Percentiles rank a stretch among this genome's conserved stretches.
These are phyloP conservation scores for Rhadina sibilatrix DNA, from an alignment of 2,113 vertebrate species.

Conservation along the genomic window DNA sequence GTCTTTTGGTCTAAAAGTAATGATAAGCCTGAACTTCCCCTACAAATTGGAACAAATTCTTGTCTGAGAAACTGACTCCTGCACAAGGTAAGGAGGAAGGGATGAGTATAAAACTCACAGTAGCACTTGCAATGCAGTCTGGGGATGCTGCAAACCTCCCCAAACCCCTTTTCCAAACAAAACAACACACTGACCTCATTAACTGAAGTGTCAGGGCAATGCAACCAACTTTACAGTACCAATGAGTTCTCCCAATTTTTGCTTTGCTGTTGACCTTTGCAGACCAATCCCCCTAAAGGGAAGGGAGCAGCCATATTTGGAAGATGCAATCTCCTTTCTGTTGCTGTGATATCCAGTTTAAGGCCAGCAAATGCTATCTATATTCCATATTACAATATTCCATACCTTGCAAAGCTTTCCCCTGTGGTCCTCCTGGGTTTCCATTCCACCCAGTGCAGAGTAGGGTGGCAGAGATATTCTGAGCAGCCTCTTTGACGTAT, in stretches of 20 bases:
- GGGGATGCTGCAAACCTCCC: neutral
- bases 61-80: neutral
- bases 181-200: neutral
- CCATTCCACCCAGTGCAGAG: neutral
- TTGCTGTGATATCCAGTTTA: neutral
- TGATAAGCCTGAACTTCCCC: neutral
- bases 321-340: neutral
- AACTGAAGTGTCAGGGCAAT: neutral
- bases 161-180: neutral
- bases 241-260: neutral
- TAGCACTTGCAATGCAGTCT: neutral
- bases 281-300: neutral
- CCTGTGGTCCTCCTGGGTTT: neutral
- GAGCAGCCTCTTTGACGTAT: neutral
- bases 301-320: neutral
- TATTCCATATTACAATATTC: neutral
- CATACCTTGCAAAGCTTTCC: neutral
- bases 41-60: neutral
- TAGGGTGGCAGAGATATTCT: neutral
- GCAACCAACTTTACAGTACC: neutral
- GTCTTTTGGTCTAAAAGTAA: neutral
- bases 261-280: neutral
- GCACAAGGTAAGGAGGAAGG: neutral
- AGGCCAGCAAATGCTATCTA: neutral
- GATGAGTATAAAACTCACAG: neutral